phyloP scores from a whole-genome alignment of 2,888 invertebrate genomes.

The Drosophila prostipennis region DNA sequence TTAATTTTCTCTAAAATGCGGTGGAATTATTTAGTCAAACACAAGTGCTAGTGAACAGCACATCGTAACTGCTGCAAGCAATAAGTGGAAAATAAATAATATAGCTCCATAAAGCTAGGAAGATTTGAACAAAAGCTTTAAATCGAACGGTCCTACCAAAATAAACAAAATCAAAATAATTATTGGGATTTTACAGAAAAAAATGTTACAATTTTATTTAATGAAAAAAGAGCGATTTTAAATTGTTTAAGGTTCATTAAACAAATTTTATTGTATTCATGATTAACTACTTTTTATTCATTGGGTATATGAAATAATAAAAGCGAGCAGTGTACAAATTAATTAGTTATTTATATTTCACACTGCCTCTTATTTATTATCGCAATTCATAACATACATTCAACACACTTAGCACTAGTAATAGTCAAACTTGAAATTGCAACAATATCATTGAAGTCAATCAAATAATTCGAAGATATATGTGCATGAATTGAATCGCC shows the following conservation, averaged over 20 bases:
- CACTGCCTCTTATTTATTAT: not conserved
- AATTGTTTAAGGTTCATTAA: not conserved
- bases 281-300: too few relatives aligned
- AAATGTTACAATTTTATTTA: too few relatives aligned
- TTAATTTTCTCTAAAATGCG: conserved; percentile 4
- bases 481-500: not conserved
- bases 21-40: conserved; percentile 6
- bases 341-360: not conserved
- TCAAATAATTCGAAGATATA: not conserved
- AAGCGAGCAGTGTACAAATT: too few relatives aligned
- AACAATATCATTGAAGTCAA: not conserved
- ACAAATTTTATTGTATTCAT: not conserved
- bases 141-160: not conserved
- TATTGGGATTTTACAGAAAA: not conserved
- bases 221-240: too few relatives aligned
- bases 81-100: not conserved
- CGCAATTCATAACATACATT: not conserved
- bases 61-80: not conserved
- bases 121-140: not conserved
- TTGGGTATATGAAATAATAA: too few relatives aligned
- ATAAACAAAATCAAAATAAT: not conserved
- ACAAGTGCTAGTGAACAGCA: not conserved
- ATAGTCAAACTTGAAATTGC: not conserved
- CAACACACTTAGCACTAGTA: not conserved
- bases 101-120: not conserved